Evolutionary conservation across 2,797 vertebrate species (phyloP), one percentile per base, ranked within the genome.

Genomic region (Oophaga sylvatica): DNA sequence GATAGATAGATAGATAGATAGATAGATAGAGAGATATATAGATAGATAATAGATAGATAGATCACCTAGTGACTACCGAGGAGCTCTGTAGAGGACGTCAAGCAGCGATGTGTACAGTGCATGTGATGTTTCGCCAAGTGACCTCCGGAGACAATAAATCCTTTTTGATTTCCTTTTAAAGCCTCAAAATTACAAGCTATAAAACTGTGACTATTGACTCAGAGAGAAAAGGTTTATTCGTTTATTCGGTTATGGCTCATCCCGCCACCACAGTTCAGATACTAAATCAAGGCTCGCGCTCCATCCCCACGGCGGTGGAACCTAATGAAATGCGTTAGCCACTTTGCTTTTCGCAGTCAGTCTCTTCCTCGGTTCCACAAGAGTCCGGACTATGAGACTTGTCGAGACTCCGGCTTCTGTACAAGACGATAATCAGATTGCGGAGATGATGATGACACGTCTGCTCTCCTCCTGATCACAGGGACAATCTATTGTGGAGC

Each of bases 391-490:
- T 75, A 45, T 65, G 29, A 31, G 19, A 68, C 71, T 29, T 57
- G 71, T 83, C 48, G 59, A 17, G 71, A n/a, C 20, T 35, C 20
- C 73, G n/a, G 80, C 62, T 82, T 70, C 62, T 60, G 56, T 57
- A 73, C 68, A 20, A 60, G 80, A n/a, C 22, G 80, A 60, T 87
- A 83, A 83, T 83, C 73, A 78, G 48, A 56, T 87, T 57, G 81
- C 48, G 10, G 70, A 45, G 73, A 57, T n/a, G 70, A 67, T n/a
- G 76, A 45, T 77, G 71, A 87, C 86, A 87, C 48, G 6, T 65
- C 17, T 16, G 19, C 16, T 45, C 20, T 83, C 60, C 67, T 26
- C 22, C 45, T 13, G 59, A 80, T 87, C 26, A 41, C 20, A 22
- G 70, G 59, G 48, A 77, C 70, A 48, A 84, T 76, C n/a, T 60